A percentile compares a stretch with the other conserved stretches of the same genome.
Conservation (phyloP, 2,113 vertebrate species). For the Etia nguti region DNA sequence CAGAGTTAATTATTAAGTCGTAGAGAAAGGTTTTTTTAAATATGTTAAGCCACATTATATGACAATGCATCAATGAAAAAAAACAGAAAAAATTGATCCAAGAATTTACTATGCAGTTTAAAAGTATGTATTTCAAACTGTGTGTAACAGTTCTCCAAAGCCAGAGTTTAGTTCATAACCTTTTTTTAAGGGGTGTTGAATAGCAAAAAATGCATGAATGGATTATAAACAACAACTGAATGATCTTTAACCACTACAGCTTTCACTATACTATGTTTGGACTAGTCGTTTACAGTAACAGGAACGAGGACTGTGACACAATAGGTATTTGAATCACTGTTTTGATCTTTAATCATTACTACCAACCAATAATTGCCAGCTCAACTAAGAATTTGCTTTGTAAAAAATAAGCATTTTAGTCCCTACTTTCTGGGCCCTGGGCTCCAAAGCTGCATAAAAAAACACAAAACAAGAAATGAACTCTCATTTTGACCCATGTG, state of each 20-base stretch:
- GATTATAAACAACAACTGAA: not conserved
- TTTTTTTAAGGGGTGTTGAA: not conserved
- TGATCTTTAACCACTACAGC: not conserved
- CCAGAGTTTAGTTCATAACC: not conserved
- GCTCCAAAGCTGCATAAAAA: constrained; percentile 65
- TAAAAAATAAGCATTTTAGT: not conserved
- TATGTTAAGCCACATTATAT: not conserved
- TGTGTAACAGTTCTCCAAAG: not conserved
- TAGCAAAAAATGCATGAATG: not conserved
- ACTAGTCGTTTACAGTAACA: not conserved
- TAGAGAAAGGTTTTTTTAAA: not conserved
- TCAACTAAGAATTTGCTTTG: not conserved
- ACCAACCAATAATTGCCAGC: not conserved
- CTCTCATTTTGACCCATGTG: constrained; percentile 73
- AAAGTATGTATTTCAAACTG: not conserved
- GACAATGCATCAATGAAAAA: not conserved
- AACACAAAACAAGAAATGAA: constrained; percentile 71
- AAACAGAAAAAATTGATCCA: not conserved
- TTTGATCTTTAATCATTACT: not conserved
- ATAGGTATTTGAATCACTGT: not conserved
- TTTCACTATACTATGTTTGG: not conserved
- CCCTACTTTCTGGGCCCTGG: not conserved
- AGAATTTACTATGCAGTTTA: not conserved
- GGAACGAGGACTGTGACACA: not conserved
- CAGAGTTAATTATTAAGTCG: not conserved